These are phyloP conservation scores for Abrostola tripartita DNA, from an alignment of 2,888 invertebrate genomes.

Conservation along the genomic window DNA sequence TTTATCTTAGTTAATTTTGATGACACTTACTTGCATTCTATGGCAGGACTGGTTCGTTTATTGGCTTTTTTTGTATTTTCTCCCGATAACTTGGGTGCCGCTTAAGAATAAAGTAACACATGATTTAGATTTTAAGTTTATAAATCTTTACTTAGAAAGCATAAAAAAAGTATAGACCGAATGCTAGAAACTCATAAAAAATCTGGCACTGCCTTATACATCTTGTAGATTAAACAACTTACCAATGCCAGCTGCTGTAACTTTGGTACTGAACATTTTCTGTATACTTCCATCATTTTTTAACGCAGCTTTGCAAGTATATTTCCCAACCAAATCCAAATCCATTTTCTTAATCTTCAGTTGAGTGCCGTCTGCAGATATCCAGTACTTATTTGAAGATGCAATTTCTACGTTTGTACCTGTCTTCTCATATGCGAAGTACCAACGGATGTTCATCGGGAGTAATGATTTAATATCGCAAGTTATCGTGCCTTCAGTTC, in stretches of 20 bases:
- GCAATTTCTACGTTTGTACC: constrained; percentile 15
- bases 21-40: constrained; percentile 45
- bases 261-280: constrained; percentile 33
- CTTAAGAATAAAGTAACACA: constrained; percentile 16
- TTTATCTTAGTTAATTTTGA: background rate
- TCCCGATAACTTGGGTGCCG: constrained; percentile 19
- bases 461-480: constrained; percentile 49
- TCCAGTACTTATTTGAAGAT: constrained; percentile 33
- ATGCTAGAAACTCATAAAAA: too few relatives aligned
- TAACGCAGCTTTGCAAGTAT: constrained; percentile 40
- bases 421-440: constrained; percentile 16
- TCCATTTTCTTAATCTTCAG: constrained; percentile 49
- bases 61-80: constrained; percentile 2
- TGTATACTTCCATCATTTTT: constrained; percentile 16
- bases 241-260: constrained; percentile 44
- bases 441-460: constrained; percentile 51
- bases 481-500: constrained; percentile 23
- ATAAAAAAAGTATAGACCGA: too few relatives aligned
- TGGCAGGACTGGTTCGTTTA: constrained; percentile 18
- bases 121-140: background rate
- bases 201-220: too few relatives aligned
- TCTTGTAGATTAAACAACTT: constrained; percentile 15
- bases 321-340: constrained; percentile 36
- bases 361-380: constrained; percentile 38
- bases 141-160: too few relatives aligned